Percentiles rank a stretch among this genome's conserved stretches.
phyloP scores from a whole-genome alignment of 1,140 invertebrate species.

The Drosophila serrata region DNA sequence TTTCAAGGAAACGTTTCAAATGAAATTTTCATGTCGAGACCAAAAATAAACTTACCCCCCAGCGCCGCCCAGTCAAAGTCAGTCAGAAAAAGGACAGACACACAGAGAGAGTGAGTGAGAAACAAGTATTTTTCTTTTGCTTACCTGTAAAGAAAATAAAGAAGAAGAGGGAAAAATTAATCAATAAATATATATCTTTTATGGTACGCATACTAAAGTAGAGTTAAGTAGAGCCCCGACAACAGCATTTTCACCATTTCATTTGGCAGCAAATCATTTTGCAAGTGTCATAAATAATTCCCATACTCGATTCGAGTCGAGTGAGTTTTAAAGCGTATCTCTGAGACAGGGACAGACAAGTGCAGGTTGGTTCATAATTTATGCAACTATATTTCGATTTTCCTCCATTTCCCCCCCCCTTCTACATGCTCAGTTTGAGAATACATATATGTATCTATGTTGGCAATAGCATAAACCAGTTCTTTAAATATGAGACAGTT shows the following conservation, averaged over 20 bases:
- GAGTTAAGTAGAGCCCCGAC: conserved; percentile 31
- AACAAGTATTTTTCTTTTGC: conserved; percentile 57
- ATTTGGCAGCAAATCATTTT: conserved; percentile 61
- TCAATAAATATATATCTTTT: conserved; percentile 60
- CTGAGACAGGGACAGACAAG: conserved; percentile 39
- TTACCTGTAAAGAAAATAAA: conserved; percentile 68
- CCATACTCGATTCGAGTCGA: conserved; percentile 33
- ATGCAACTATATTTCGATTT: conserved; percentile 49
- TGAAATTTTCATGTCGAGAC: conserved; percentile 33
- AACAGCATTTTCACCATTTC: conserved; percentile 45
- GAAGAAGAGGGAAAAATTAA: conserved; percentile 58
- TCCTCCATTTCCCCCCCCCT: conserved; percentile 1
- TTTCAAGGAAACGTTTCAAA: conserved; percentile 18
- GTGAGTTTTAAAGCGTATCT: conserved; percentile 32
- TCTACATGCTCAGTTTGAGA: not conserved
- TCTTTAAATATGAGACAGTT: conserved; percentile 18
- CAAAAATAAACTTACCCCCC: conserved; percentile 47
- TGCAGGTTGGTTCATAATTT: conserved; percentile 66
- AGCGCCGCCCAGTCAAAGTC: not conserved
- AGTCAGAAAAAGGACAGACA: not conserved
- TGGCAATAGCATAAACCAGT: conserved; percentile 30
- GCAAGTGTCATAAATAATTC: conserved; percentile 70
- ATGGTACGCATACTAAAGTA: conserved; percentile 19
- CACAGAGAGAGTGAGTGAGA: not conserved
- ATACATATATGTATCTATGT: too few relatives aligned